Evolutionary conservation across 2,888 invertebrate genomes (phyloP).

Genomic region (Orthonevra nobilis): DNA sequence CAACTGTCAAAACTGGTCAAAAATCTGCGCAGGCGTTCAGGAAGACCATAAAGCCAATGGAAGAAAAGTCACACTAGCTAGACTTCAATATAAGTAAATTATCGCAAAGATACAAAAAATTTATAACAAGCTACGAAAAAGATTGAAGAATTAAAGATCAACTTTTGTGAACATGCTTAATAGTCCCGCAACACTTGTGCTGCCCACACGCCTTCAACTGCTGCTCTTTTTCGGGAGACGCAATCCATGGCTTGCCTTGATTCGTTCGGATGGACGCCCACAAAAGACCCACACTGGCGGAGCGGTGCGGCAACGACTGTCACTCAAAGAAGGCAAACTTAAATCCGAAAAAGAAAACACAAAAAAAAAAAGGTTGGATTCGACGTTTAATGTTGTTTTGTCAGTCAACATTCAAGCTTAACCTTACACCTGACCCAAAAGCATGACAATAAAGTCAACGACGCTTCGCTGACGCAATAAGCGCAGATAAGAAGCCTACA

Average conservation of each 20-base stretch:
- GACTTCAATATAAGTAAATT: conserved; percentile 8
- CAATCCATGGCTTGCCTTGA: conserved; percentile 25
- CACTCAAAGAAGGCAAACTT: no score
- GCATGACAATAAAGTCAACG: conserved; percentile 38
- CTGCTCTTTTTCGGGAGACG: conserved; percentile 60
- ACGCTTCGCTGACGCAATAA: conserved; percentile 11
- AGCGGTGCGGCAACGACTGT: no score
- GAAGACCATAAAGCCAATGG: conserved; percentile 19
- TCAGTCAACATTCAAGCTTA: conserved; percentile 11
- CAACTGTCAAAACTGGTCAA: conserved; percentile 31
- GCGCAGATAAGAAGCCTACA: conserved; percentile 46
- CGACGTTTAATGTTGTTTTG: conserved; percentile 8
- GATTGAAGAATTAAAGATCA: conserved; percentile 32
- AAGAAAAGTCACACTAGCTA: conserved; percentile 3
- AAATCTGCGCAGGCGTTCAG: conserved; percentile 32
- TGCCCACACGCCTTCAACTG: conserved; percentile 20
- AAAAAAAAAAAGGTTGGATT: not conserved
- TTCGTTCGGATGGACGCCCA: not conserved
- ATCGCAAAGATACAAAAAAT: not conserved
- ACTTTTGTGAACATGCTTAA: conserved; percentile 29
- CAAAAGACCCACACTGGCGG: no score
- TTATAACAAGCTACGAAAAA: conserved; percentile 6
- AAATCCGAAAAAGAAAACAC: not conserved
- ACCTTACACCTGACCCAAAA: conserved; percentile 66
- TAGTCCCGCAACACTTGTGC: conserved; percentile 41